phyloP scores from a whole-genome alignment of 1,140 invertebrate genomes.

The Aporrectodea caliginosa region DNA sequence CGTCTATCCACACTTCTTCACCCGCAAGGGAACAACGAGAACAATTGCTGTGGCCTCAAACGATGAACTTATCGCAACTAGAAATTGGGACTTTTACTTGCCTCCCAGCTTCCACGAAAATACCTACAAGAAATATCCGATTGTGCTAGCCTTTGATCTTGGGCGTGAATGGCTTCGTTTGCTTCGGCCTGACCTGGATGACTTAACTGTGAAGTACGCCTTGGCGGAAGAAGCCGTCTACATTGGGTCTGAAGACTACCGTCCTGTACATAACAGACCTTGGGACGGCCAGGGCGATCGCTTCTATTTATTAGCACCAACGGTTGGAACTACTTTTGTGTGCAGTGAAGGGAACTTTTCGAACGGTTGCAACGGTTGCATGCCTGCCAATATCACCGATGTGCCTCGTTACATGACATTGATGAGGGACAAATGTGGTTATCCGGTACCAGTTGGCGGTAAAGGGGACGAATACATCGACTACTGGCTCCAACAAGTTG shows the following conservation, averaged over 20 bases:
- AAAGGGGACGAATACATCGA: neutral
- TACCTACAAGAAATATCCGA: neutral
- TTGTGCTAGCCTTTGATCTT: neutral
- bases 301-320: neutral
- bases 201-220: neutral
- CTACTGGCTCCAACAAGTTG: neutral
- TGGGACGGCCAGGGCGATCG: neutral
- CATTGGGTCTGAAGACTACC: neutral
- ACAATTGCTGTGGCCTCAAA: neutral
- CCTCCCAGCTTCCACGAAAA: neutral
- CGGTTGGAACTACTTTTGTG: neutral
- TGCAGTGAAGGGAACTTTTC: neutral
- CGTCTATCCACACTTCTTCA: neutral
- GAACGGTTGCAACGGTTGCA: neutral
- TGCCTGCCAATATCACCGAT: neutral
- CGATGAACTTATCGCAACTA: neutral
- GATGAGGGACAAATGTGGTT: neutral
- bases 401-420: neutral
- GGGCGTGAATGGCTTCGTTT: neutral
- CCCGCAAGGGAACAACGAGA: neutral
- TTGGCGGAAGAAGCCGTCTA: neutral
- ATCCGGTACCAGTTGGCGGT: neutral
- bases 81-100: neutral
- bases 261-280: neutral
- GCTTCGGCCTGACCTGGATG: neutral